Evolutionary conservation across 2,797 vertebrate genomes (phyloP).

Genomic region (Odontamblyopus rebecca): DNA sequence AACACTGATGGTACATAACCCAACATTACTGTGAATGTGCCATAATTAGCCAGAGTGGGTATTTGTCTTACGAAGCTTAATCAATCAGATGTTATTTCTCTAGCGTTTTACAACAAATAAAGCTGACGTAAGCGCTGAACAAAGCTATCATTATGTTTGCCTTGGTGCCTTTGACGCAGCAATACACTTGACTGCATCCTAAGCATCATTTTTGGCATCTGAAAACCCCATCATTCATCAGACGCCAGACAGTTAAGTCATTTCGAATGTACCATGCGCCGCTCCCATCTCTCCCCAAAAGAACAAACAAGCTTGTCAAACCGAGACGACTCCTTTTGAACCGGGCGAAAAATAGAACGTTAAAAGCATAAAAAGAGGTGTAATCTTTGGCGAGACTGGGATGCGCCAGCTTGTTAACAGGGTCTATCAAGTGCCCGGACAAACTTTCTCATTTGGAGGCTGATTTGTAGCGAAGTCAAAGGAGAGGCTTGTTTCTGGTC

Average conservation of each 20-base stretch:
- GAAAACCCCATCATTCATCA: conserved; percentile 13
- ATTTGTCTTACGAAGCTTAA: no score
- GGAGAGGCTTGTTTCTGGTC: conserved; percentile 40
- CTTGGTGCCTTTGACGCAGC: not conserved
- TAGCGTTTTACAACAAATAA: no score
- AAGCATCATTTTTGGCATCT: not conserved
- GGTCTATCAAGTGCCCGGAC: conserved; percentile 41
- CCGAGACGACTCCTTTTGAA: conserved; percentile 39
- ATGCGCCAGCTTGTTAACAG: conserved; percentile 38
- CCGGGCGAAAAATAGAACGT: conserved; percentile 36
- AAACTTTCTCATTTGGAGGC: conserved; percentile 43
- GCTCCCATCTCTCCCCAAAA: not conserved
- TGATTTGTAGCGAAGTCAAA: conserved; percentile 49
- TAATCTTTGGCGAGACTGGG: conserved; percentile 23
- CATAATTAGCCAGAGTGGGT: no score
- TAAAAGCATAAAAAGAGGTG: conserved; percentile 36
- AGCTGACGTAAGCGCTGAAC: no score
- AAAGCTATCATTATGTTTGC: not conserved
- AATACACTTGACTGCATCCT: conserved; percentile 5
- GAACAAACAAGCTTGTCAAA: conserved; percentile 41
- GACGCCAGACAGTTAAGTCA: conserved; percentile 9
- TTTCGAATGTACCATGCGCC: conserved; percentile 24
- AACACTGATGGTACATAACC: no score
- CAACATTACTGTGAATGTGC: no score
- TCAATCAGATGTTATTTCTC: no score